phyloP scores from a whole-genome alignment of 1,140 invertebrate genomes.

The Drosophila obscura region DNA sequence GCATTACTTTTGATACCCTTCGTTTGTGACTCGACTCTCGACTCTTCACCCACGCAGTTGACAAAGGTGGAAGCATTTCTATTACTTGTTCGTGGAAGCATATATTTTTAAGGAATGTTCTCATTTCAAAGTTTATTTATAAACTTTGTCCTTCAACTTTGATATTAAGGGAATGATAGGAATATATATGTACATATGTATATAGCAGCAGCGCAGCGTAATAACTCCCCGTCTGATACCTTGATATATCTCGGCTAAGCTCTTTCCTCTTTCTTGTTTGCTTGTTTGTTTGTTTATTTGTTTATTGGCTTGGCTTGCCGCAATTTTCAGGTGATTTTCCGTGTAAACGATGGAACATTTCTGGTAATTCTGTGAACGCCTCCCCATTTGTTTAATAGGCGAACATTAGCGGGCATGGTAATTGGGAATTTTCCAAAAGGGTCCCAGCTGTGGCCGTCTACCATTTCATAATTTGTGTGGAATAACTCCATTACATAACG shows the following conservation, averaged over 20 bases:
- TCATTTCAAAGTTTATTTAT: too few relatives aligned
- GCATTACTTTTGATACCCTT: not conserved
- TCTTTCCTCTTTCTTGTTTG: not conserved
- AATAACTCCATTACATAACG: constrained; percentile 67
- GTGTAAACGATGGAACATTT: constrained; percentile 54
- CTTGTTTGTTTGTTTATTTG: constrained; percentile 32
- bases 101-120: too few relatives aligned
- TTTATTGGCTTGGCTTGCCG: constrained; percentile 15
- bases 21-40: too few relatives aligned
- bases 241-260: too few relatives aligned
- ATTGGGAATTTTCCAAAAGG: constrained; percentile 26
- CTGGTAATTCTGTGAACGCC: constrained; percentile 50
- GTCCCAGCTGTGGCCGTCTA: constrained; percentile 30
- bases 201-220: too few relatives aligned
- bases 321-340: constrained; percentile 28
- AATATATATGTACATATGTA: too few relatives aligned
- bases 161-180: too few relatives aligned
- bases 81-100: too few relatives aligned
- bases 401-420: constrained; percentile 34
- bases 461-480: constrained; percentile 65
- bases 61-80: too few relatives aligned
- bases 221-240: too few relatives aligned
- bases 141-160: too few relatives aligned
- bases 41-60: too few relatives aligned
- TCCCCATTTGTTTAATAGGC: constrained; percentile 57